Evolutionary conservation across 2,113 vertebrate species (phyloP), one percentile per base, ranked within the genome.

Genomic region (Nycticorax nycticorax): DNA sequence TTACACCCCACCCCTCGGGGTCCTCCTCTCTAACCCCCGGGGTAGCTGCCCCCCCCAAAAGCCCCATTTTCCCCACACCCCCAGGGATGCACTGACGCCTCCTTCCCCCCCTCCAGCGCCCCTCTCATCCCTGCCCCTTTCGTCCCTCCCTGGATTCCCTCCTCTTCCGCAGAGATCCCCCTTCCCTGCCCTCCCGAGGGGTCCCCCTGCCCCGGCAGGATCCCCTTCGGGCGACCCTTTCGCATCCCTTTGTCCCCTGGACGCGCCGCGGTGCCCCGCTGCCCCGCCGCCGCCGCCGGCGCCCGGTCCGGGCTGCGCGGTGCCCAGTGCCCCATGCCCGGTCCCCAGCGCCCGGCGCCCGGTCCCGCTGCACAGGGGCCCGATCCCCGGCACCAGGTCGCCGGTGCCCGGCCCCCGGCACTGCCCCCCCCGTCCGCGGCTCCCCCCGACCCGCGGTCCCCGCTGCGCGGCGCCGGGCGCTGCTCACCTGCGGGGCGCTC

Each of bases 401-500:
- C 52, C 52, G 52, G 52, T 27, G 8, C 45, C 39, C 57, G 28
- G 57, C 41, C 23, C 43, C 43, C 0, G 24, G 68, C 37, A 14
- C n/a, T 62, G 80, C n/a, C n/a, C 75, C 80, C 75, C 80, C 69
- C 16, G 59, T 62, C 20, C 41, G 37, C 74, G 79, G 62, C n/a
- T 53, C 37, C 4, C 1, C 9, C 19, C 6, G 47, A 30, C 35
- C 35, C 64, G 64, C 75, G 52, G 57, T 43, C 23, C 55, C 48
- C 72, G 77, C 33, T 48, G 37, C 77, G 41, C 83, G 89, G 85
- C 74, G 52, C 57, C 45, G 79, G 74, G 33, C 60, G 64, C 80
- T 88, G 80, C 86, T 66, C 87, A 80, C 85, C 88, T 41, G 84
- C 55, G 75, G 85, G 76, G 30, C 60, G 87, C 89, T 96, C 93